Conservation (phyloP, 2,113 vertebrate genomes). For the Grantiella picta region DNA sequence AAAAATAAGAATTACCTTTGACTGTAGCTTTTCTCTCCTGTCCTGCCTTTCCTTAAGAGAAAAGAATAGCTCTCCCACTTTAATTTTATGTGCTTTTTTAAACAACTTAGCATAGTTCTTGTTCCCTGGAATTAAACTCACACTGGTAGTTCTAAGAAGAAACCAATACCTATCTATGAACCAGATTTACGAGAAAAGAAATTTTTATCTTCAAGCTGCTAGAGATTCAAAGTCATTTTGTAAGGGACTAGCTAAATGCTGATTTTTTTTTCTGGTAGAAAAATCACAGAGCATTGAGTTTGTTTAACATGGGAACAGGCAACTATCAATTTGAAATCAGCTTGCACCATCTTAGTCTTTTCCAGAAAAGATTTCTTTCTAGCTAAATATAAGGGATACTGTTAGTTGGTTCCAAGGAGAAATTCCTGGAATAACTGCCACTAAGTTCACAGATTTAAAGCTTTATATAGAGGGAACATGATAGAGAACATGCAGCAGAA, state of each 20-base stretch:
- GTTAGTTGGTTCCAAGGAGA: neutral
- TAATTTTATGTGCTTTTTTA: neutral
- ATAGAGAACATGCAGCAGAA: neutral
- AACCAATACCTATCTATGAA: neutral
- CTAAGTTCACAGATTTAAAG: neutral
- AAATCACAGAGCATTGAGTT: neutral
- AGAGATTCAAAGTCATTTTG: neutral
- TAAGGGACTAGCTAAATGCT: neutral
- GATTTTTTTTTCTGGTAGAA: neutral
- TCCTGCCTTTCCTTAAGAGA: neutral
- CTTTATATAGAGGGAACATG: slow-evolving; percentile 17
- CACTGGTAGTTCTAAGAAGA: neutral
- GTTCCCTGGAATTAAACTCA: neutral
- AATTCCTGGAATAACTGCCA: neutral
- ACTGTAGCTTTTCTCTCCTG: neutral
- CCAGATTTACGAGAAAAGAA: neutral
- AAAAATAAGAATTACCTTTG: neutral
- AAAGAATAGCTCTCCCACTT: neutral
- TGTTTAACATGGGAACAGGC: neutral
- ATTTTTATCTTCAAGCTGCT: neutral
- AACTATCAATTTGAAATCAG: neutral
- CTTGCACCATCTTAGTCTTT: neutral
- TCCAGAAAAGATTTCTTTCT: neutral
- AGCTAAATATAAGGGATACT: neutral
- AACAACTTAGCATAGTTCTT: neutral